These are phyloP conservation scores for Campoletis sonorensis DNA, from an alignment of 1,140 invertebrate species.

Conservation along the genomic window DNA sequence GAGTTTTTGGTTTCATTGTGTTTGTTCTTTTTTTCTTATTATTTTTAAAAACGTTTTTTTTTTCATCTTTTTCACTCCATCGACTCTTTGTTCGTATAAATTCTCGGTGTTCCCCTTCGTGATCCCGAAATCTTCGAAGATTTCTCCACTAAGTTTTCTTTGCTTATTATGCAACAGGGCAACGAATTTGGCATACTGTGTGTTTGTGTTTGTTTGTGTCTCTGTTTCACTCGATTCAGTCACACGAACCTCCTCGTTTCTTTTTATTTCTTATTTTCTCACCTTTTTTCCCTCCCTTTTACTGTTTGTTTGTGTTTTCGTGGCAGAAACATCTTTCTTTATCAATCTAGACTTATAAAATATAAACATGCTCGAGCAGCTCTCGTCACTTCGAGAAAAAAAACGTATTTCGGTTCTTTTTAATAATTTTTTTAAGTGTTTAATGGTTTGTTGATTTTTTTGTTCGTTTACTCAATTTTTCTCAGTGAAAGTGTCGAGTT, in stretches of 20 bases:
- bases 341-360: neutral
- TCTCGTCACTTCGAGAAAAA: neutral
- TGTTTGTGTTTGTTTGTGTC: too few relatives aligned
- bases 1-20: conserved; percentile 70
- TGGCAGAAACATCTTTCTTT: neutral
- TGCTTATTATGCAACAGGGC: conserved; percentile 12
- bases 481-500: neutral
- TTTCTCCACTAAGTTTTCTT: neutral
- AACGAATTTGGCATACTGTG: conserved; percentile 18
- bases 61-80: neutral
- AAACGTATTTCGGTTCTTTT: neutral
- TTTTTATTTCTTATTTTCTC: neutral
- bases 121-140: neutral
- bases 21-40: conserved; percentile 34
- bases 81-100: conserved; percentile 34
- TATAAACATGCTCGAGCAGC: neutral
- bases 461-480: neutral
- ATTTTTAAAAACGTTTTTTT: neutral
- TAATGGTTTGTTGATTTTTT: too few relatives aligned
- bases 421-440: neutral
- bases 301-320: neutral
- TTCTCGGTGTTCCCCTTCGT: conserved; percentile 1
- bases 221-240: conserved; percentile 15
- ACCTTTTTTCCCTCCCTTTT: neutral
- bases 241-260: neutral